Base-by-base conservation (phyloP, 2,888 invertebrate species). In the Netelia inedita region DNA sequence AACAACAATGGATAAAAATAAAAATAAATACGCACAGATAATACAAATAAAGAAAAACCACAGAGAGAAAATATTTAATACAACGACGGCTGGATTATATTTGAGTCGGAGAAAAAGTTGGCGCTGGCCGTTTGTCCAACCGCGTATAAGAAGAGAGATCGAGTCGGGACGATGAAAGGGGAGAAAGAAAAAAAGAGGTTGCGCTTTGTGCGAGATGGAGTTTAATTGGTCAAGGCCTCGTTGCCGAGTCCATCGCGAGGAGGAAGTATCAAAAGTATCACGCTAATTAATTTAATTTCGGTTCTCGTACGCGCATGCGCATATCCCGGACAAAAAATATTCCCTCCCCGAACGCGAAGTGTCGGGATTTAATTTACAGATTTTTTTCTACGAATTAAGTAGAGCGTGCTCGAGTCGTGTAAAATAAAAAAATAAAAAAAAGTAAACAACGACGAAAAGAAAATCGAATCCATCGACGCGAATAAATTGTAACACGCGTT, bases 241-340 rank as follows among this genome's bases (percentile, higher is more conserved):
- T 61, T 61, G 19, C 46, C 11, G n/a, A n/a, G n/a, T n/a, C 46
- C 21, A 1, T 46, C 59, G 14, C 23, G 35, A 63, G 21, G 59
- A 61, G 28, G 23, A 73, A 50, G 46, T 50, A 63, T 50, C 61
- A 66, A 16, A 61, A 11, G 35, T 35, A 35, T 16, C 10, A 3
- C 61, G 50, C 73, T 73, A 73, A 73, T 73, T 73, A 50, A 63
- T 53, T 73, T 73, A 61, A 73, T 72, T 72, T 57, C 71, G 19
- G 55, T 53, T 50, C 46, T 14, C 46, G 14, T 14, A 46, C 46
- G 11, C 14, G 14, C 14, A 46, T 46, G 14, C 46, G 14, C 46
- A 46, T 14, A 46, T 46, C 2, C 0, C 14, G 35, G 14, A 2
- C 11, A 11, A 46, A 46, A 14, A 46, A 14, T 46, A 14, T 46